phyloP scores from a whole-genome alignment of 2,888 invertebrate genomes.

The Caenorhabditis japonica region DNA sequence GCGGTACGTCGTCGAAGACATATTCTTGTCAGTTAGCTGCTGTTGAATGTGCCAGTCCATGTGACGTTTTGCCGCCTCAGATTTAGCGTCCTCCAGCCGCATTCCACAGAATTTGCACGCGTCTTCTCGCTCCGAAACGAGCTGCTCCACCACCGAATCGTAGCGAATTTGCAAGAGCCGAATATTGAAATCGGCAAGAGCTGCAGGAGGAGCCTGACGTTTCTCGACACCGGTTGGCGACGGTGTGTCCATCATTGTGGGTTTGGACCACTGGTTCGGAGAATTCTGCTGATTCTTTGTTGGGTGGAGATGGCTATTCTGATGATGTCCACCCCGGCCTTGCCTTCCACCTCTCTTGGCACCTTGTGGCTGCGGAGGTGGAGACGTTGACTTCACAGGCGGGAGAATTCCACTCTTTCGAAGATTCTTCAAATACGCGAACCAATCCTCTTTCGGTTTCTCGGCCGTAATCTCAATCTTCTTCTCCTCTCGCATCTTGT shows the following conservation, averaged over 20 bases:
- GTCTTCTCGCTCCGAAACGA: slow-evolving; percentile 86
- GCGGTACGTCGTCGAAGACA: slow-evolving; percentile 5
- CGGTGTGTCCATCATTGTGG: not conserved
- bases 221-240: slow-evolving; percentile 29
- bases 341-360: slow-evolving; percentile 4
- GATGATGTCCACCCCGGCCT: slow-evolving; percentile 23
- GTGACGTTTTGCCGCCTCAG: slow-evolving; percentile 81
- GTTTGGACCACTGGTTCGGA: not conserved
- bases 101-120: slow-evolving; percentile 97
- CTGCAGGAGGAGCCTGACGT: slow-evolving; percentile 78
- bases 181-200: slow-evolving; percentile 33
- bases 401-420: slow-evolving; percentile 22
- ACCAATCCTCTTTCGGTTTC: slow-evolving; percentile 38
- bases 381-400: slow-evolving; percentile 1
- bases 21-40: slow-evolving; percentile 80
- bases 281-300: slow-evolving; percentile 3
- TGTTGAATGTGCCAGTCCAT: slow-evolving; percentile 98
- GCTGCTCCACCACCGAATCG: slow-evolving; percentile 82
- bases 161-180: slow-evolving; percentile 80
- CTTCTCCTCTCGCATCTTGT: slow-evolving; percentile 50
- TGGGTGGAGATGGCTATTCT: slow-evolving; percentile 4
- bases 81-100: slow-evolving; percentile 83
- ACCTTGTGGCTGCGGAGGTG: not conserved
- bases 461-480: slow-evolving; percentile 44
- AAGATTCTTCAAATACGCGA: slow-evolving; percentile 38